These are phyloP conservation scores for Amphiprion ocellaris DNA, from an alignment of 2,113 vertebrate species.

Conservation along the genomic window DNA sequence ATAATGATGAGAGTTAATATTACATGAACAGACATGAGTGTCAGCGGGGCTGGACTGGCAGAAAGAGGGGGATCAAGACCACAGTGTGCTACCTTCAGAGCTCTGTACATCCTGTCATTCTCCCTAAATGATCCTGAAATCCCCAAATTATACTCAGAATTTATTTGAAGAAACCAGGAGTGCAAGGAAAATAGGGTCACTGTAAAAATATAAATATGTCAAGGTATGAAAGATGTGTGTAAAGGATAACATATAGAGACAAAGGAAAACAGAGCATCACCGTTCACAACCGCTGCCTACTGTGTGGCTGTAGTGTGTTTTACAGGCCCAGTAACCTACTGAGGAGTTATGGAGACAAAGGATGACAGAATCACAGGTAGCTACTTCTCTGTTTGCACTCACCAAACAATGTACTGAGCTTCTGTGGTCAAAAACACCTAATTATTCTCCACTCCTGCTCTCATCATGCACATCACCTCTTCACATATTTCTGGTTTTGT, in stretches of 20 bases:
- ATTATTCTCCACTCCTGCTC: background rate
- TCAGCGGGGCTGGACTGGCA: background rate
- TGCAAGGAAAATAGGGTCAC: too few species aligned
- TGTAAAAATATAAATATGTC: background rate
- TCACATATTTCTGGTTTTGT: background rate
- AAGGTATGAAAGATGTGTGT: too few species aligned
- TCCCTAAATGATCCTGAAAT: background rate
- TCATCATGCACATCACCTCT: too few species aligned
- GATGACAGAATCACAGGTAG: slow-evolving; percentile 38
- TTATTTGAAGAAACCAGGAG: too few species aligned
- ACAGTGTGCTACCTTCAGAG: background rate
- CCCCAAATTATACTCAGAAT: too few species aligned
- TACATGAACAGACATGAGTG: slow-evolving; percentile 53
- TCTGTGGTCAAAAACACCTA: background rate
- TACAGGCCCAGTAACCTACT: slow-evolving; percentile 59
- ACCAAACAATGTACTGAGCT: background rate
- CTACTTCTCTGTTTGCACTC: background rate
- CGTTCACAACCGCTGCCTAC: background rate
- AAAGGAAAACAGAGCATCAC: background rate
- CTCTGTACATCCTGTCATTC: background rate
- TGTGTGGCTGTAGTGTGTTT: background rate
- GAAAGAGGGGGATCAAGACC: background rate
- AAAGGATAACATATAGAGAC: background rate
- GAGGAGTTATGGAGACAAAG: slow-evolving; percentile 43
- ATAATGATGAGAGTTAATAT: slow-evolving; percentile 68